phyloP scores from a whole-genome alignment of 2,797 vertebrate species.

The Manis javanica region DNA sequence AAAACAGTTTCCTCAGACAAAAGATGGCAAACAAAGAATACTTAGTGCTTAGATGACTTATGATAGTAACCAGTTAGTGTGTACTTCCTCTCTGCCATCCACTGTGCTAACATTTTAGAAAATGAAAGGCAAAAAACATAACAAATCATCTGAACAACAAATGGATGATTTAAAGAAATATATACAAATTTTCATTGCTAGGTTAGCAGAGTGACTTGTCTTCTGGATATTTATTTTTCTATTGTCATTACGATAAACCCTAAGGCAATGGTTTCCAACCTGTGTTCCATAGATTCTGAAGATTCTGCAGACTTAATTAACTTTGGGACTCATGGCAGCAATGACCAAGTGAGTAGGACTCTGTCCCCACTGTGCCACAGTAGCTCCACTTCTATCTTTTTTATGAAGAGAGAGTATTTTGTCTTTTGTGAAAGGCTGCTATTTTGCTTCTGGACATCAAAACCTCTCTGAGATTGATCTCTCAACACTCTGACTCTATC shows the following conservation, averaged over 20 bases:
- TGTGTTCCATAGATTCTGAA: neutral
- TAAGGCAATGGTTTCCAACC: neutral
- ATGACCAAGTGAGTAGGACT: neutral
- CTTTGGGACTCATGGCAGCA: neutral
- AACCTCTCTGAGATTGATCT: neutral
- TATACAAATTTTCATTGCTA: neutral
- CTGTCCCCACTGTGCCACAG: neutral
- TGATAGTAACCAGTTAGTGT: neutral
- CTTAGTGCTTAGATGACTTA: neutral
- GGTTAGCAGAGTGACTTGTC: neutral
- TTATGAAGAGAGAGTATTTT: neutral
- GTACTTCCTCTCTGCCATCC: neutral
- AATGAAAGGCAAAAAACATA: neutral
- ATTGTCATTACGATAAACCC: neutral
- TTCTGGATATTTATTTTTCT: neutral
- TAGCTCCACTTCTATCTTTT: neutral
- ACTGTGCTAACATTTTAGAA: neutral
- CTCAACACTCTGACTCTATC: neutral
- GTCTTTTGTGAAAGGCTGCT: neutral
- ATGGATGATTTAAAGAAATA: conserved; percentile 3
- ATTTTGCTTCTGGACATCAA: neutral
- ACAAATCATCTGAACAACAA: neutral
- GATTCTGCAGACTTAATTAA: neutral
- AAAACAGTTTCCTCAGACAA: neutral
- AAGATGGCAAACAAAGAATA: neutral